Percentiles rank a stretch among this genome's conserved stretches.
These are phyloP conservation scores for Heloderma charlesbogerti DNA, from an alignment of 2,113 vertebrate genomes.

Conservation along the genomic window DNA sequence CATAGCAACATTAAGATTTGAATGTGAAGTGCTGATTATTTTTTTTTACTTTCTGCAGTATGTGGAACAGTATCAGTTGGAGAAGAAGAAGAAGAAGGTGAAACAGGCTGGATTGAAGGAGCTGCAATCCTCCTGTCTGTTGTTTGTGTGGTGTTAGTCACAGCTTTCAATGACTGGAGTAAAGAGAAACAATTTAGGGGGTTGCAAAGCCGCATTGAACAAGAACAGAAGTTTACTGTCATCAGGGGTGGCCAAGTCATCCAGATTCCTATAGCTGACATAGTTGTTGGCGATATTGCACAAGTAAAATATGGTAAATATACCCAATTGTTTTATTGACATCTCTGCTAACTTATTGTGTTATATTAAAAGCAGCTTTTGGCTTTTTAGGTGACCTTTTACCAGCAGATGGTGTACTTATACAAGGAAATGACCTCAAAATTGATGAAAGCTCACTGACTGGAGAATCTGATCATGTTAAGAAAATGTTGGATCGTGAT, in stretches of 20 bases:
- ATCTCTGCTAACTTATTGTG: constrained; percentile 33
- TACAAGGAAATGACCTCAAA: constrained; percentile 98
- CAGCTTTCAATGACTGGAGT: constrained; percentile 99
- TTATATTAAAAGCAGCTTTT: constrained; percentile 42
- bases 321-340: constrained; percentile 18
- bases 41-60: constrained; percentile 79
- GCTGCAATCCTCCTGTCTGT: constrained; percentile 97
- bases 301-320: constrained; percentile 97
- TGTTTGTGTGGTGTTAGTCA: constrained; percentile 96
- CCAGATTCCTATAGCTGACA: constrained; percentile 96
- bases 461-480: constrained; percentile 98
- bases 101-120: constrained; percentile 98
- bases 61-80: constrained; percentile 89
- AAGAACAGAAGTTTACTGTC: constrained; percentile 98
- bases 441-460: constrained; percentile 98
- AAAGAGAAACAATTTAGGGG: constrained; percentile 99
- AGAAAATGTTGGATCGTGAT: constrained; percentile 92
- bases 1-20: neutral
- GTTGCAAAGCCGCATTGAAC: constrained; percentile 97
- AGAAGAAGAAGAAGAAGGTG: constrained; percentile 92
- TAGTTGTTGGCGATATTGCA: constrained; percentile 96
- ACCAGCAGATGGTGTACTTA: constrained; percentile 94
- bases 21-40: constrained; percentile 26
- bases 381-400: constrained; percentile 91
- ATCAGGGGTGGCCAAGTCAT: constrained; percentile 96